Conservation (phyloP, 2,888 invertebrate genomes). For the Sphaerophoria rueppellii region DNA sequence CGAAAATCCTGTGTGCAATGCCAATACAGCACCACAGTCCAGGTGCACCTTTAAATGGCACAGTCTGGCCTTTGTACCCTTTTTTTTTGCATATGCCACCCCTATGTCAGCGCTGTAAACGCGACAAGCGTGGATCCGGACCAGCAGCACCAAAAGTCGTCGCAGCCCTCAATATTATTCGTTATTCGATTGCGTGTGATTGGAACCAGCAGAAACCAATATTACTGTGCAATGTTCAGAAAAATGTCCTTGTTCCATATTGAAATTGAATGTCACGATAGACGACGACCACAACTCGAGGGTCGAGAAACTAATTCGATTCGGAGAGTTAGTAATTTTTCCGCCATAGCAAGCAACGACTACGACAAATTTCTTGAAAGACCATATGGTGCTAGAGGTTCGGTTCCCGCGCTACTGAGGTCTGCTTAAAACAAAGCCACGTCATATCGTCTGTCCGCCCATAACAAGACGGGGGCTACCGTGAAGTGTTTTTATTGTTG, state of each 20-base stretch:
- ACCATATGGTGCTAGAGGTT: constrained; percentile 61
- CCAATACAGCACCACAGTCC: constrained; percentile 21
- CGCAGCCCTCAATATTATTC: constrained; percentile 1
- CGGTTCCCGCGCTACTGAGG: constrained; percentile 60
- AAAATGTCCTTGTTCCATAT: constrained; percentile 25
- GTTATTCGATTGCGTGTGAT: constrained; percentile 38
- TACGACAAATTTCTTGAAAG: constrained; percentile 18
- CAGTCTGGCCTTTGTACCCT: constrained; percentile 22
- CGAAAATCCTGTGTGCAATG: constrained; percentile 32
- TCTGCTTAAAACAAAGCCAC: constrained; percentile 68
- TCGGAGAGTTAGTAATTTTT: constrained; percentile 25
- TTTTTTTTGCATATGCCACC: constrained; percentile 65
- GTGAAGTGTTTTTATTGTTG: constrained; percentile 56
- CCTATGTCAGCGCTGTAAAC: constrained; percentile 23
- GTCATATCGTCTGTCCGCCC: constrained; percentile 43
- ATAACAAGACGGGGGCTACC: constrained; percentile 59
- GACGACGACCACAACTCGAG: too few species aligned
- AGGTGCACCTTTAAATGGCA: constrained; percentile 47
- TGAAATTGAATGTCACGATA: constrained; percentile 29
- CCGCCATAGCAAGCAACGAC: neutral
- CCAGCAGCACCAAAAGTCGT: constrained; percentile 17
- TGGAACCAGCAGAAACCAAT: constrained; percentile 49
- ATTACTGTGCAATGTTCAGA: constrained; percentile 17
- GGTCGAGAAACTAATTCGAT: neutral
- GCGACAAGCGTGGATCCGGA: neutral